Evolutionary conservation across 1,140 invertebrate species (phyloP), one percentile per base, ranked within the genome.

Genomic region (Rhopalosiphum maidis): DNA sequence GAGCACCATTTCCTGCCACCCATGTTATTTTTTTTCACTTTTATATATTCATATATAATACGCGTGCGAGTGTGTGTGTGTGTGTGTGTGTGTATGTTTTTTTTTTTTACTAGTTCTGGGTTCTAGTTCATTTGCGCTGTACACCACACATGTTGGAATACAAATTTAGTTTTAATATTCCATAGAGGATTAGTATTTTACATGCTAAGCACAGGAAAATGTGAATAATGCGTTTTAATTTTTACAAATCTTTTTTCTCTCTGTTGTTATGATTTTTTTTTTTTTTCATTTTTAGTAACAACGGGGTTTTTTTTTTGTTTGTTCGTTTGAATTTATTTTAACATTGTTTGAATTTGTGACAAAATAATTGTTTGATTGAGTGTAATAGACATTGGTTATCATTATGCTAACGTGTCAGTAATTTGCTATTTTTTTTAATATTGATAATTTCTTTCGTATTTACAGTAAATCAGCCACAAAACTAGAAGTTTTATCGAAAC

Each of bases 81-180:
- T 37, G 87, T 41, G 9, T 55, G 0, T 54, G 30, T 85, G 48
- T 48, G 43, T 46, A 6, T n/a, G 48, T 43, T 85, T 46, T 46
- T 48, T 88, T 88, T 88, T n/a, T 51, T n/a, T 43, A 41, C 54
- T 68, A 25, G 41, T 60, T 68, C 37, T 41, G 37, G 37, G 37
- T 41, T 90, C 51, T 60, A 90, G 89, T 90, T 90, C 55, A 90
- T 90, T 90, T 68, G 89, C 55, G 22, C 54, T 30, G 6, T 68
- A 90, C 30, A 90, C 55, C 25, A 46, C 89, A 90, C 89, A 68
- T 68, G 89, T 90, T 25, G 89, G 89, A 90, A 90, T 90, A 86
- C 91, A 93, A 93, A 93, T 93, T 41, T 43, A 37, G 68, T 93
- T 93, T 93, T 93, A 93, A 93, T 93, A 85, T 93, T 85, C 91